Evolutionary conservation across 2,797 vertebrate genomes (phyloP), one percentile per base, ranked within the genome.

Genomic region (Sebastes jordani): DNA sequence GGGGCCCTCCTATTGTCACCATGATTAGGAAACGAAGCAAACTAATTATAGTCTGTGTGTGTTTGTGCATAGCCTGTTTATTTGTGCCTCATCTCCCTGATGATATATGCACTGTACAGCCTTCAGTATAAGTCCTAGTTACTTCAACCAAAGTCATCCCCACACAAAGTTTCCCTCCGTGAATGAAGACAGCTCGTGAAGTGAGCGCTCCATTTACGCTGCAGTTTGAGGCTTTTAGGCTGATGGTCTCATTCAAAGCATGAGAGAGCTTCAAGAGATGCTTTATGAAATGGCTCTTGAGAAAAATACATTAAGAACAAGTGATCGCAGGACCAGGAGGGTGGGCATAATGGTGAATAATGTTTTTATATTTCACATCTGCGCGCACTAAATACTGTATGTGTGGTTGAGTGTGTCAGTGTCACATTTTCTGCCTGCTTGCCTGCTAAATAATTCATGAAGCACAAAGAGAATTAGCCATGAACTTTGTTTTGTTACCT

Each of bases 11-110:
- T 80, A 75, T 88, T 91, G 87, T 92, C 76, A 55, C 75, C 61
- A 27, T 83, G 81, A 88, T 91, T 91, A 86, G 52, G 75, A 87
- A 85, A 76, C 49, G 30, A 89, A 82, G 71, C 70, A 86, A 87
- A 88, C 82, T 85, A 88, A 89, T 90, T 85, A 86, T 55, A 25
- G 65, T 74, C 29, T 78, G 62, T 71, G 64, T 74, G 78, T 72
- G 80, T 76, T 30, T 71, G 76, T 55, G 71, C 62, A 54, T 78
- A 52, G 65, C 61, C 52, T 75, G 25, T 74, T 69, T 67, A 36
- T 75, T 88, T 78, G 36, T 22, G 68, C 54, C 55, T 86, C 46
- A 7, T 77, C 59, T 83, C 81, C 86, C 82, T 32, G 52, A 61
- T 69, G 86, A 80, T 74, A 20, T 10, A 34, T 22, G 36, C 25